Percentiles rank a stretch among this genome's conserved stretches.
Evolutionary conservation across 2,888 invertebrate species (phyloP).

Genomic region (Drosophila rellima): DNA sequence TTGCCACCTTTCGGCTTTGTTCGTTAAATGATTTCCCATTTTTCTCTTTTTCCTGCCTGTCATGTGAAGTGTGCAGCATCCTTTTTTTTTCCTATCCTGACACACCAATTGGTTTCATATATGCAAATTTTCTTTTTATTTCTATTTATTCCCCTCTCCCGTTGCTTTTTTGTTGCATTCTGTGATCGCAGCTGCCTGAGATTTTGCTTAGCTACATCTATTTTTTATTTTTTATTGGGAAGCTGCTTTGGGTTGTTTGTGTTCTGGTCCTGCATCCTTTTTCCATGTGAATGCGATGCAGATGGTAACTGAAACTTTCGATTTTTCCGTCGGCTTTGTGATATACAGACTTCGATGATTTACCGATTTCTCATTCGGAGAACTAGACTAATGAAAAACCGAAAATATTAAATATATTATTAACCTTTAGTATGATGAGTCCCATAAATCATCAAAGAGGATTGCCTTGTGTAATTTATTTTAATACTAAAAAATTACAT

Average conservation of each 20-base stretch:
- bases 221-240: constrained; percentile 39
- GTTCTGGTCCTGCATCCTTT: constrained; percentile 10
- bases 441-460: no score
- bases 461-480: no score
- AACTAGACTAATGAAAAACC: background rate
- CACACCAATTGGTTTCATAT: constrained; percentile 74
- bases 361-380: background rate
- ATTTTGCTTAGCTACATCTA: constrained; percentile 20
- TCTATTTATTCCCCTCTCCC: constrained; percentile 10
- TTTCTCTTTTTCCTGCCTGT: constrained; percentile 55
- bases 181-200: constrained; percentile 64
- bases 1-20: constrained; percentile 77
- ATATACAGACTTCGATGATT: background rate
- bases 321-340: constrained; percentile 29
- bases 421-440: no score
- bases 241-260: constrained; percentile 37
- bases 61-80: constrained; percentile 66
- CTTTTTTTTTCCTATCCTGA: constrained; percentile 34
- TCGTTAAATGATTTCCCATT: constrained; percentile 73
- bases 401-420: no score
- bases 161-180: constrained; percentile 56
- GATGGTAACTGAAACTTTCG: constrained; percentile 27
- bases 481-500: no score
- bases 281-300: constrained; percentile 19
- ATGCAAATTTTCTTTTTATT: constrained; percentile 71